Evolutionary conservation across 2,888 invertebrate genomes (phyloP).

Genomic region (Harpalus rubripes): DNA sequence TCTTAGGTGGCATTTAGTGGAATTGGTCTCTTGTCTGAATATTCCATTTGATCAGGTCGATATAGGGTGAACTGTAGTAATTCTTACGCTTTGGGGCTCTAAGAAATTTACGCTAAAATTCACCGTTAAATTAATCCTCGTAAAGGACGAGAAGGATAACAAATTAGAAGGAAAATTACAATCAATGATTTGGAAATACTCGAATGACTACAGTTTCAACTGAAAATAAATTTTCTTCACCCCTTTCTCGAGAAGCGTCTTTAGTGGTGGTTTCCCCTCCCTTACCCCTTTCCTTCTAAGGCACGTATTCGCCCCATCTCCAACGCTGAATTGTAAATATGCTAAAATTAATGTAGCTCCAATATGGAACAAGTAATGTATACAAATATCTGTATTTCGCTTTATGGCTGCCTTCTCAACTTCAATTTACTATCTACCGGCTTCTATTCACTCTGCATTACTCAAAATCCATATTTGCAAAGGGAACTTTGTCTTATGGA

Average conservation of each 20-base stretch:
- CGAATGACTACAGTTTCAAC: slow-evolving; percentile 58
- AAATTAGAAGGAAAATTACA: slow-evolving; percentile 77
- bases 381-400: slow-evolving; percentile 64
- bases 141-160: slow-evolving; percentile 69
- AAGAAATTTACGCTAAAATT: slow-evolving; percentile 61
- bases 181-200: slow-evolving; percentile 76
- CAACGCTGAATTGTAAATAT: slow-evolving; percentile 62
- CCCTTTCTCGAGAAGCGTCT: slow-evolving; percentile 51
- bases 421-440: slow-evolving; percentile 47
- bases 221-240: slow-evolving; percentile 64
- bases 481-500: slow-evolving; percentile 19
- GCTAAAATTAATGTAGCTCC: slow-evolving; percentile 64
- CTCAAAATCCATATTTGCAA: slow-evolving; percentile 18
- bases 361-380: slow-evolving; percentile 64
- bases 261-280: slow-evolving; percentile 54
- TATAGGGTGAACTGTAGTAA: slow-evolving; percentile 9
- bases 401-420: slow-evolving; percentile 29
- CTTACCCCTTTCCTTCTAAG: not conserved
- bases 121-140: slow-evolving; percentile 63
- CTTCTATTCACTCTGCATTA: slow-evolving; percentile 22
- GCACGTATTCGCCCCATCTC: slow-evolving; percentile 44
- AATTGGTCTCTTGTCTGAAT: slow-evolving; percentile 6
- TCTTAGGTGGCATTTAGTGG: not conserved
- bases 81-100: slow-evolving; percentile 37
- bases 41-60: slow-evolving; percentile 42